phyloP scores from a whole-genome alignment of 2,888 invertebrate species.

The Cephus sareptanus region DNA sequence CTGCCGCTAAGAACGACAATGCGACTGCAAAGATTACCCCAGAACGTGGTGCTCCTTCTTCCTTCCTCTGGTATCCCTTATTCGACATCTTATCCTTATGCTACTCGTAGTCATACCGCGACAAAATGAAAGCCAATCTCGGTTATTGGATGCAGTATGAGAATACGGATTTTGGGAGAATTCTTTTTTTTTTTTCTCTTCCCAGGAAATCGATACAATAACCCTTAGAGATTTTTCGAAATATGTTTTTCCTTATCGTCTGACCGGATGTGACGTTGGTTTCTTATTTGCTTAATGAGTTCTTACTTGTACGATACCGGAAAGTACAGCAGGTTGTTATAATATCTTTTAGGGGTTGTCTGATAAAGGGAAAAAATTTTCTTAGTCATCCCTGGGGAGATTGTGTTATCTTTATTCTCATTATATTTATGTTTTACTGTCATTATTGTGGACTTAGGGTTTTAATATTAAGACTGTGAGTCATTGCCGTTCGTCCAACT shows the following conservation, averaged over 20 bases:
- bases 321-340: not conserved
- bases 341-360: not conserved
- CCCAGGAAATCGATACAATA: not conserved
- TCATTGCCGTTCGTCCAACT: not conserved
- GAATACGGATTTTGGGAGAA: not conserved
- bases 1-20: not conserved
- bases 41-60: conserved; percentile 6
- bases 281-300: not conserved
- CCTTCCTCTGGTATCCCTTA: conserved; percentile 9
- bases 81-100: not conserved
- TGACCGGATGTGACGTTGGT: not conserved
- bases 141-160: conserved; percentile 43
- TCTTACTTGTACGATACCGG: not conserved
- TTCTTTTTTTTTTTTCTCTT: not conserved
- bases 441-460: not conserved
- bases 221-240: not conserved
- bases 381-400: not conserved
- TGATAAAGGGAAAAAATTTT: not conserved
- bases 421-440: not conserved
- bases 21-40: conserved; percentile 39
- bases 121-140: conserved; percentile 53
- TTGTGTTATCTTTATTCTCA: not conserved
- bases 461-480: not conserved
- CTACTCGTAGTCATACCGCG: conserved; percentile 14
- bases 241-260: not conserved